Conservation (phyloP, 2,888 invertebrate genomes). For the Meiosimyza platycephala region DNA sequence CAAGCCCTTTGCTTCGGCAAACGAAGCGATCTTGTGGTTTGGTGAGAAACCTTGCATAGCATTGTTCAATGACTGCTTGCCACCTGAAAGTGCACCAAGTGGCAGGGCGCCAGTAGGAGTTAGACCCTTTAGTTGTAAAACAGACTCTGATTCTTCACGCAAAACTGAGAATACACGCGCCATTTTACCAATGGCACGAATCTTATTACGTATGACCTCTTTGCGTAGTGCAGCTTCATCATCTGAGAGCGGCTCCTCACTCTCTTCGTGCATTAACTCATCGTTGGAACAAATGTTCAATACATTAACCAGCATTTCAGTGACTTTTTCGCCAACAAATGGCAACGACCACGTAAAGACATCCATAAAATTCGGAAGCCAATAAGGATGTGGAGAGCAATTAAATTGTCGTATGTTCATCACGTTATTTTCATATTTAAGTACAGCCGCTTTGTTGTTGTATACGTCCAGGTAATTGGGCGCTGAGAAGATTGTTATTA, state of each 20-base stretch:
- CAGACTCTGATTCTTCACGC: conserved; percentile 99
- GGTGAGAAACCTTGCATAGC: conserved; percentile 96
- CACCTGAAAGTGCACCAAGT: conserved; percentile 94
- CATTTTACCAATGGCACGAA: conserved; percentile 99
- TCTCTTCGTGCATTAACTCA: conserved; percentile 96
- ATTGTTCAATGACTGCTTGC: conserved; percentile 95
- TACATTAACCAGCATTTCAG: conserved; percentile 99
- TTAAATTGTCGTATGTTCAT: conserved; percentile 99
- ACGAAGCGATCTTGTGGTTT: conserved; percentile 97
- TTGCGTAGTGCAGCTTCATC: conserved; percentile 93
- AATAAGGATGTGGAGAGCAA: conserved; percentile 99
- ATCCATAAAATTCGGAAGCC: conserved; percentile 99
- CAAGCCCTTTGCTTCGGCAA: conserved; percentile 98
- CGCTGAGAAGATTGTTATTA: conserved; percentile 99
- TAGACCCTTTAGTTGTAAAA: conserved; percentile 96
- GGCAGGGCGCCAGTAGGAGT: conserved; percentile 98
- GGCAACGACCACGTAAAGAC: conserved; percentile 99
- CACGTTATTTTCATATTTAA: conserved; percentile 99
- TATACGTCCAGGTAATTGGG: conserved; percentile 99
- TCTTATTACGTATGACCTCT: conserved; percentile 99
- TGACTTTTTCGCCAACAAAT: conserved; percentile 99
- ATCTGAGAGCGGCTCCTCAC: conserved; percentile 74
- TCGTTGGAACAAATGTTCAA: conserved; percentile 99
- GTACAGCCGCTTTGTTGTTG: conserved; percentile 99
- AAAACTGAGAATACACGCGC: conserved; percentile 99